Base-by-base conservation (phyloP, 2,113 vertebrate species). In the Vidua chalybeata region DNA sequence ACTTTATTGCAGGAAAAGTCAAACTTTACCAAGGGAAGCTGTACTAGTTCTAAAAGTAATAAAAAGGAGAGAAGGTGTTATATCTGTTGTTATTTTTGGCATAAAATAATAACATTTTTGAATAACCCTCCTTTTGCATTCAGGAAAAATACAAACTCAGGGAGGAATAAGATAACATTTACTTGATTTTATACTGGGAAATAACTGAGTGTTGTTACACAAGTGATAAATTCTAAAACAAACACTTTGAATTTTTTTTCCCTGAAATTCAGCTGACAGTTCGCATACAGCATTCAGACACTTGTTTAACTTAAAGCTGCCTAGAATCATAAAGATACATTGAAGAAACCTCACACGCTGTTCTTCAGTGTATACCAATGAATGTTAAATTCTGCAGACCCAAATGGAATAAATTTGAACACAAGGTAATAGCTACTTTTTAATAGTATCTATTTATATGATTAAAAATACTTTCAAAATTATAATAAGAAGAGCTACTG, bases 1-100 rank as follows among this genome's bases (percentile, higher is more conserved):
- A 99, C 98, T 97, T 99, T 99, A 98, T 99, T 99, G 97, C 99
- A 99, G 96, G 99, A 99, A 97, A 99, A 99, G 97, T 99, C 99
- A 35, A 99, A 99, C 97, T 99, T 99, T 73, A 99, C 99, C 98
- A 99, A 98, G 71, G 99, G 99, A 93, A 99, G 98, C 45, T 98
- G 98, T 61, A 99, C 98, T 96, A 99, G 96, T 95, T 99, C 99
- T 99, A 98, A 86, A 97, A 75, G 46, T 55, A 96, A 71, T 35
- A 72, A 48, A 85, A 64, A 69, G 69, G 54, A 83, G 27, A 67
- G 33, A 67, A 80, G 56, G n/a, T 94, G 68, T 76, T 95, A 87
- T 14, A 80, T 26, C 19, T 52, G n/a, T 10, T 67, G 55, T 85
- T 14, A 67, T 79, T 91, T 96, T 80, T 85, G 21, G 13, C 15